phyloP scores from a whole-genome alignment of 2,888 invertebrate genomes.

The Psylliodes chrysocephalus region DNA sequence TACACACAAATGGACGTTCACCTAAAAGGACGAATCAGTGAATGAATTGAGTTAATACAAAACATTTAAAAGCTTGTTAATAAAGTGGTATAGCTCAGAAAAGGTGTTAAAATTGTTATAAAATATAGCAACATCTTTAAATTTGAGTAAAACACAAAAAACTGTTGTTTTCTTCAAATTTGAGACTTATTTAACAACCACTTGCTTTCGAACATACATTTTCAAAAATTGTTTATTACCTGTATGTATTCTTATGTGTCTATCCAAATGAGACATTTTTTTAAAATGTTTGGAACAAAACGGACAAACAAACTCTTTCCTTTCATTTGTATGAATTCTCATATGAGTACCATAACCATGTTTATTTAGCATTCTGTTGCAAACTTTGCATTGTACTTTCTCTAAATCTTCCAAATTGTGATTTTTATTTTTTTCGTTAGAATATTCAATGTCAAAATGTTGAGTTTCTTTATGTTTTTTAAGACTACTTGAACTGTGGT shows the following conservation, averaged over 20 bases:
- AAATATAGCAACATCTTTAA: too few species aligned
- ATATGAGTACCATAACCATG: conserved; percentile 49
- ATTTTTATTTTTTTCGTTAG: conserved; percentile 1
- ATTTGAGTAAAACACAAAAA: too few species aligned
- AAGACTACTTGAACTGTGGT: conserved; percentile 38
- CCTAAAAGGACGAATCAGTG: conserved; percentile 30
- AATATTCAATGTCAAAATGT: conserved; percentile 28
- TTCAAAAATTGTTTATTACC: conserved; percentile 35
- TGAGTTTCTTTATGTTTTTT: conserved; percentile 39
- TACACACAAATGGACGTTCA: conserved; percentile 41
- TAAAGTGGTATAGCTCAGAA: background rate
- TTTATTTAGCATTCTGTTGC: conserved; percentile 39
- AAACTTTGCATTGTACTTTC: conserved; percentile 39
- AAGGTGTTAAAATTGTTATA: too few species aligned
- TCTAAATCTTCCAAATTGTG: conserved; percentile 9
- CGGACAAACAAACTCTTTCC: conserved; percentile 47
- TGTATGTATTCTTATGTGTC: conserved; percentile 43
- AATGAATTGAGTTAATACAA: background rate
- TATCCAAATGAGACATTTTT: conserved; percentile 41
- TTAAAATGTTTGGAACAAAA: conserved; percentile 51
- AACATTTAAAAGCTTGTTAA: background rate
- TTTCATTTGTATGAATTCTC: conserved; percentile 51
- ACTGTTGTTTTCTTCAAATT: too few species aligned
- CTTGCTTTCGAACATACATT: too few species aligned
- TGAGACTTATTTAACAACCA: too few species aligned